Base-by-base conservation (phyloP, 2,797 vertebrate genomes). In the Micromesistius poutassou region DNA sequence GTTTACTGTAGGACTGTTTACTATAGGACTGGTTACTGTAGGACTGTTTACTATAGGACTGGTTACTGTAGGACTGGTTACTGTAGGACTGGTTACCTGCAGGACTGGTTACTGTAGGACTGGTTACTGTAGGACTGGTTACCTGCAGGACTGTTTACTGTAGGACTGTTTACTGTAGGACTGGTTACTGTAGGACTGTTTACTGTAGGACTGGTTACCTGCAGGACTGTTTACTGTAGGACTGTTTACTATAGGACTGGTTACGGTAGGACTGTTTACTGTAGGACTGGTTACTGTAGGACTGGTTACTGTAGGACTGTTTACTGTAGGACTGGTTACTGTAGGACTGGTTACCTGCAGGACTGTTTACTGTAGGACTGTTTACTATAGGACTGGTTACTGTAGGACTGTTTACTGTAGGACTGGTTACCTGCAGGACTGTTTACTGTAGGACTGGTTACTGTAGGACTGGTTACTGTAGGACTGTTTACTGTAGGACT, bases 111-210 rank as follows among this genome's bases (percentile, higher is more conserved):
- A 62, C 22, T 22, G 50, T 62, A n/a, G 50, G 22, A 62, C 50
- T 62, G 50, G 5, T 8, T 62, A 62, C 50, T 62, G 50, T 62
- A 30, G 9, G 30, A 30, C 22, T 16, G 22, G 0, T 36, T 83
- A 99, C 98, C 97, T 99, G 98, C 2, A 98, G 93, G 81, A 99
- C 96, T 31, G 31, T 1, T 31, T 31, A 31, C 31, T 31, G 4
- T 31, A 31, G 31, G 31, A 31, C 31, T 31, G 31, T 31, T 31
- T 31, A 31, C 31, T 31, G 31, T 31, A 31, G 31, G 31, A 31
- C 4, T 31, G 31, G 31, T 31, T 31, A 31, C 31, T 31, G 31
- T 31, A 31, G 31, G 31, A 31, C 31, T 31, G 31, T 31, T 31
- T 31, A 31, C 31, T 31, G 31, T 4, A 31, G 31, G 31, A 31